Base-by-base conservation (phyloP, 2,888 invertebrate genomes). In the Scaptomyza reducta region DNA sequence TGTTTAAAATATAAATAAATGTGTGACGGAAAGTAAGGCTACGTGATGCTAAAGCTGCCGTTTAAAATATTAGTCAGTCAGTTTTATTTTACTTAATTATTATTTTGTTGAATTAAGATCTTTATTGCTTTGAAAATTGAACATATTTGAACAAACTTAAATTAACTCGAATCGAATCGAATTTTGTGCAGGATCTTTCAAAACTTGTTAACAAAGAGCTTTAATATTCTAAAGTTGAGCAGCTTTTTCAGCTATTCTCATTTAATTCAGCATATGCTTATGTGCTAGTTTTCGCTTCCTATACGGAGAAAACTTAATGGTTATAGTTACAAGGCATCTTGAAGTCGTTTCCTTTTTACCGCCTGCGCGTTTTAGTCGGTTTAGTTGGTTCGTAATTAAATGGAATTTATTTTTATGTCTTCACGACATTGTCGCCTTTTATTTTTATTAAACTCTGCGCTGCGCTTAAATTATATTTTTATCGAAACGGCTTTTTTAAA, bases 371-470 rank as follows among this genome's bases (percentile, higher is more conserved):
- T 46, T 45, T 50, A 45, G 49, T 25, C 53, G 50, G 49, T 51
- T 56, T 45, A 42, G 40, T 44, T 41, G 22, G 38, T 40, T 40
- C 59, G 63, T 70, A 80, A 78, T 84, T 85, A 85, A 81, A 78
- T 69, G 50, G 55, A 74, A 60, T 75, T 78, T 67, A 71, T 68
- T 78, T 80, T 70, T 72, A 41, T 69, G 41, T 55, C 35, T 35
- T 33, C 51, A n/a, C 27, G 31, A 59, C 44, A 64, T 67, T 63
- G 56, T 54, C 53, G 40, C 44, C 7, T 44, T 53, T 35, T 16
- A n/a, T 68, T 53, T 60, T 54, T 14, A 13, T 13, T 31, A 10
- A 14, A 13, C 1, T 22, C 3, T 42, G 60, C 63, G 35, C 14
- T 42, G 40, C 40, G 51, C 51, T 56, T 72, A 60, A 69, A 68